Percentiles rank a stretch among this genome's conserved stretches.
These are phyloP conservation scores for Dicyrtoma fusca DNA, from an alignment of 2,888 invertebrate species.

Conservation along the genomic window DNA sequence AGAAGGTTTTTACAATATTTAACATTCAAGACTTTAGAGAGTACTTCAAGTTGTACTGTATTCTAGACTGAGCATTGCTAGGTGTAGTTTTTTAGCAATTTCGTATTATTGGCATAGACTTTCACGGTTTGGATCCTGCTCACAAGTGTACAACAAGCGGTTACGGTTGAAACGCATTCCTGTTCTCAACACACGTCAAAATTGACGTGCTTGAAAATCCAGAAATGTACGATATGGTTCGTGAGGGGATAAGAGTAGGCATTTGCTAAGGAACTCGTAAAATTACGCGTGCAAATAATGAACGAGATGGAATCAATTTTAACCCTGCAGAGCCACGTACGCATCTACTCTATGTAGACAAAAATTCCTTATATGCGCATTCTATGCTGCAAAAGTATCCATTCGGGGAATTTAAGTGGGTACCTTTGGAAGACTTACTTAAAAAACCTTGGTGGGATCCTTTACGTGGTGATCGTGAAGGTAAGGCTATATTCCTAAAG, in stretches of 20 bases:
- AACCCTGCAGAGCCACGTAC: neutral
- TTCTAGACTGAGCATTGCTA: neutral
- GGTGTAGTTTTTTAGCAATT: neutral
- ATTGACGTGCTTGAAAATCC: neutral
- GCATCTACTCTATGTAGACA: neutral
- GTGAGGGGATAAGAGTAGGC: neutral
- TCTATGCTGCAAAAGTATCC: neutral
- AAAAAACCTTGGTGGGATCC: neutral
- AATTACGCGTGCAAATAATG: neutral
- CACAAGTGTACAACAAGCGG: neutral
- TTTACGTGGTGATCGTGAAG: neutral
- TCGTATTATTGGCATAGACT: neutral
- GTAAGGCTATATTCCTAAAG: neutral
- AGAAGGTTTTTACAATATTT: neutral
- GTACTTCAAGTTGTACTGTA: neutral
- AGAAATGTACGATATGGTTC: neutral
- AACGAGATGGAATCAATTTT: neutral
- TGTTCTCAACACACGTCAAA: neutral
- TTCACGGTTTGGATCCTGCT: neutral
- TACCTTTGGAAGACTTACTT: neutral
- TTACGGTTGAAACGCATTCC: neutral
- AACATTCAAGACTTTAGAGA: neutral
- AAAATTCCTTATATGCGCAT: neutral
- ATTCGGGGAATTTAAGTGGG: neutral
- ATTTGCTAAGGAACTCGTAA: neutral